Percentiles rank a stretch among this genome's conserved stretches.
These are phyloP conservation scores for Microctonus brassicae DNA, from an alignment of 2,888 invertebrate species.

Conservation along the genomic window DNA sequence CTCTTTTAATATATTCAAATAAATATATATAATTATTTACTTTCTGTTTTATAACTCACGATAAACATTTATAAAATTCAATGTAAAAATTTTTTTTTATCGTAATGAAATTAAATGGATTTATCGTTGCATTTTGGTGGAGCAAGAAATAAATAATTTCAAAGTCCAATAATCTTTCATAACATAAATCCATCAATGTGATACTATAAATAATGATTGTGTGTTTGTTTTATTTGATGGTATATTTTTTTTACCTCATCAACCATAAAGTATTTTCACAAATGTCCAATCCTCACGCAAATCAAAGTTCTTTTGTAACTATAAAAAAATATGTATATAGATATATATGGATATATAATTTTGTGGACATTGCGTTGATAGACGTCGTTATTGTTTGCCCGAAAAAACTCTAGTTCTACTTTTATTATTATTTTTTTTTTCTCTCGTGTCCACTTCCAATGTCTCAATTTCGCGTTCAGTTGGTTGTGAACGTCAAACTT, in stretches of 20 bases:
- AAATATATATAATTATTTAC: too few species aligned
- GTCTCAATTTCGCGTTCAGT: not conserved
- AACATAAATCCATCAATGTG: not conserved
- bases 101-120: not conserved
- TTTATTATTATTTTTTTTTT: not conserved
- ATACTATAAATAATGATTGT: not conserved
- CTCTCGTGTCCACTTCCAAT: not conserved
- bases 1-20: too few species aligned
- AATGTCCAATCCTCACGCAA: not conserved
- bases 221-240: too few species aligned
- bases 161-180: not conserved
- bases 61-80: not conserved
- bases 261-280: not conserved
- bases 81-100: not conserved
- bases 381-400: not conserved
- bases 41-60: too few species aligned
- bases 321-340: too few species aligned
- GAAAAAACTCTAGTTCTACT: not conserved
- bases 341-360: too few species aligned
- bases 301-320: not conserved
- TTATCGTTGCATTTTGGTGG: not conserved
- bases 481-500: conserved; percentile 7
- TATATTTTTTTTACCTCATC: not conserved
- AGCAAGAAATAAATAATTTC: not conserved
- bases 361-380: not conserved